Percentiles rank a stretch among this genome's conserved stretches.
phyloP scores from a whole-genome alignment of 2,113 vertebrate species.

The Poeciliopsis retropinna region DNA sequence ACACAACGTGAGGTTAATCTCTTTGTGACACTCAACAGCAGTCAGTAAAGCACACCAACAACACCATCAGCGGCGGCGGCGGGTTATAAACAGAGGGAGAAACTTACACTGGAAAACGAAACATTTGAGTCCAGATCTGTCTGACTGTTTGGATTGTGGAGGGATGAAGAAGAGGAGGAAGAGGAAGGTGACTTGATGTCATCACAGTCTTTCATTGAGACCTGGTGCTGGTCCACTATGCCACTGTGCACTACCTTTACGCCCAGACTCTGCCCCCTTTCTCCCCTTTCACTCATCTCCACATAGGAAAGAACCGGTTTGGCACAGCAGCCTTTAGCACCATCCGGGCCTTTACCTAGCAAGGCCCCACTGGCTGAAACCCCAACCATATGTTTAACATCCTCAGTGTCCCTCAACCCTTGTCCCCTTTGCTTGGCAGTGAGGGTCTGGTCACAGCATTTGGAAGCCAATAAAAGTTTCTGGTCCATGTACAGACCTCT shows the following conservation, averaged over 20 bases:
- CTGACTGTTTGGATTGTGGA: slow-evolving; percentile 89
- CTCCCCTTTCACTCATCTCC: slow-evolving; percentile 86
- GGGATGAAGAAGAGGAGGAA: slow-evolving; percentile 83
- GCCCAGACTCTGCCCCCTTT: slow-evolving; percentile 84
- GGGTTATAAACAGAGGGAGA: slow-evolving; percentile 73
- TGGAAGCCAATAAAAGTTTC: slow-evolving; percentile 91
- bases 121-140: slow-evolving; percentile 95
- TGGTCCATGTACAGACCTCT: slow-evolving; percentile 97
- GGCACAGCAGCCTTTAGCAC: slow-evolving; percentile 85
- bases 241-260: slow-evolving; percentile 83
- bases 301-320: slow-evolving; percentile 89
- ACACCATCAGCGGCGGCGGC: slow-evolving; percentile 64
- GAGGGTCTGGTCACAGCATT: slow-evolving; percentile 90
- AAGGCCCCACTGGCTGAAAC: slow-evolving; percentile 64
- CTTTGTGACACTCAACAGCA: slow-evolving; percentile 59
- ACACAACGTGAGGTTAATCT: slow-evolving; percentile 60
- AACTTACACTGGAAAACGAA: slow-evolving; percentile 97
- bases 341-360: slow-evolving; percentile 89
- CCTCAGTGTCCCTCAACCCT: slow-evolving; percentile 86
- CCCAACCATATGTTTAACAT: slow-evolving; percentile 84
- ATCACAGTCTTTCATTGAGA: slow-evolving; percentile 92
- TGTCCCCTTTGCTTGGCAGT: slow-evolving; percentile 89
- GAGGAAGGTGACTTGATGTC: slow-evolving; percentile 88
- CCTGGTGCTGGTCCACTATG: slow-evolving; percentile 91
- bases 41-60: slow-evolving; percentile 67